phyloP scores from a whole-genome alignment of 2,113 vertebrate genomes.

The Aldabrachelys gigantea region DNA sequence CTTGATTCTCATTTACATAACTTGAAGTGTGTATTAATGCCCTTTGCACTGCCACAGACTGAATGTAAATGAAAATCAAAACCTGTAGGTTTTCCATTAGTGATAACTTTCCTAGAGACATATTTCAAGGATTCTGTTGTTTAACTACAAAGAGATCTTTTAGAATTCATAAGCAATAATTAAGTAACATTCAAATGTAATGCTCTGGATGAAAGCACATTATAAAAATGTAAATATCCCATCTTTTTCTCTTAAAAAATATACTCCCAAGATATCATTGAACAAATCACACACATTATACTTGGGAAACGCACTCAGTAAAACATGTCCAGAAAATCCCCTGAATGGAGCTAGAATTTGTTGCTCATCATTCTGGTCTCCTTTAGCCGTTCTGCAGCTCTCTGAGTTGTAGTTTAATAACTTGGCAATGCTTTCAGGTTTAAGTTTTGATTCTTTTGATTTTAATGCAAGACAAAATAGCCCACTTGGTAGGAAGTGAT shows the following conservation, averaged over 20 bases:
- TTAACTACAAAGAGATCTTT: slow-evolving; percentile 18
- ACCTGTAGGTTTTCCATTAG: slow-evolving; percentile 15
- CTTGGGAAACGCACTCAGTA: slow-evolving; percentile 21
- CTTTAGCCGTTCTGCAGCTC: slow-evolving; percentile 29
- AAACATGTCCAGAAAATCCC: slow-evolving; percentile 4
- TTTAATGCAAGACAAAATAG: slow-evolving; percentile 41
- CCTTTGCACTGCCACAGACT: background rate
- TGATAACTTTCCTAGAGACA: background rate
- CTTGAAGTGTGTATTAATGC: background rate
- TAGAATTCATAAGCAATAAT: background rate
- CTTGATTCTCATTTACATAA: background rate
- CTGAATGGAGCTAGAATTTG: slow-evolving; percentile 17
- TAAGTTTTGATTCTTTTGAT: slow-evolving; percentile 28
- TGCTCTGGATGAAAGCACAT: background rate
- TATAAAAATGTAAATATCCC: background rate
- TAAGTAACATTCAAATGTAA: background rate
- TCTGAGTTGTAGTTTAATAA: slow-evolving; percentile 22
- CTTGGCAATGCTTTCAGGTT: background rate
- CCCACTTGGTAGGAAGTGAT: background rate
- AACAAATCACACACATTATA: background rate
- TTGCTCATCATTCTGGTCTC: slow-evolving; percentile 31
- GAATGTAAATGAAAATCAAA: background rate
- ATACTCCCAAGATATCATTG: background rate
- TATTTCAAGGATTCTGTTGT: slow-evolving; percentile 26
- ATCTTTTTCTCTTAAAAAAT: background rate